Conservation (phyloP, 2,113 vertebrate genomes). For the Pantherophis guttatus region DNA sequence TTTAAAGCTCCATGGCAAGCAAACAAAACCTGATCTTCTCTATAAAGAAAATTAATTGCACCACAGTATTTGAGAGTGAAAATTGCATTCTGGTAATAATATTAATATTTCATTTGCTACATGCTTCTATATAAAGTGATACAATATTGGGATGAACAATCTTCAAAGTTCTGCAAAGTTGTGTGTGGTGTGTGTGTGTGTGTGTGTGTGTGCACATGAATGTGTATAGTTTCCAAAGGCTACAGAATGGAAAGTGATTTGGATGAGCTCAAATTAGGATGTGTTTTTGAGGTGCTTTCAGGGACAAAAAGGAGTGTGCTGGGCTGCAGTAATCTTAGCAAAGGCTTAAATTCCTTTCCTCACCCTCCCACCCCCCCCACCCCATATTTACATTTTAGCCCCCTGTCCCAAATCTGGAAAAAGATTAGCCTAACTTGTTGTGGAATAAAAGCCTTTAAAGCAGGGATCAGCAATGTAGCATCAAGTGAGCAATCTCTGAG, state of each 20-base stretch:
- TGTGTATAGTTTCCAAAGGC: not conserved
- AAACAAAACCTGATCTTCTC: not conserved
- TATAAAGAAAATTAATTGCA: not conserved
- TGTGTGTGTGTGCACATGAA: not conserved
- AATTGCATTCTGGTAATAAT: not conserved
- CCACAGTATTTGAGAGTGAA: not conserved
- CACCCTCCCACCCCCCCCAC: not conserved
- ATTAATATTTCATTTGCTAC: not conserved
- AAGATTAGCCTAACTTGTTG: no score
- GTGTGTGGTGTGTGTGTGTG: not conserved
- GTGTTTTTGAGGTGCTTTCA: no score
- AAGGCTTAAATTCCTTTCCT: not conserved
- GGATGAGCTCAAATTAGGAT: no score
- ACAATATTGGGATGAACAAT: not conserved
- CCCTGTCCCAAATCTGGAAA: no score
- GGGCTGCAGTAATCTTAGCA: no score
- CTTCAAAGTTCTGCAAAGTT: not conserved
- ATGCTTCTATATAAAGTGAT: not conserved
- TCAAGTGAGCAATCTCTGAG: no score
- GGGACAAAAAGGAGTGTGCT: no score
- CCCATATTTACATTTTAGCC: not conserved
- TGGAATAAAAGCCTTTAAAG: no score
- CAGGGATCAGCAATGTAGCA: no score
- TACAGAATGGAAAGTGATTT: no score
- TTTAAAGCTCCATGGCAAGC: not conserved